Evolutionary conservation across 2,888 invertebrate genomes (phyloP), one percentile per base, ranked within the genome.

Genomic region (Stomorhina lunata): DNA sequence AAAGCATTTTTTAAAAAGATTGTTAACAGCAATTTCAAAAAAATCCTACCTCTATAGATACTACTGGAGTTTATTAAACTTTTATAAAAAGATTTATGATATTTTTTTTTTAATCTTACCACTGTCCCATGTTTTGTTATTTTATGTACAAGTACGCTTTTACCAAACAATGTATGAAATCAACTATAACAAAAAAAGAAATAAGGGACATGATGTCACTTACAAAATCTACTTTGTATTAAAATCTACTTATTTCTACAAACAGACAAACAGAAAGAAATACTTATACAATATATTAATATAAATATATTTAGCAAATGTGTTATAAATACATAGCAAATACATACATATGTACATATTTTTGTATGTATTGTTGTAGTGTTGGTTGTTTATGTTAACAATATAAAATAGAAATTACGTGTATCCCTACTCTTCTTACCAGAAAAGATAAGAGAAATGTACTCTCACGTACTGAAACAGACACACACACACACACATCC

Each of bases 121-220:
- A n/a, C n/a, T 53, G n/a, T n/a, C 17, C n/a, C 17, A n/a, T 50
- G 12, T 25, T 50, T 27, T 40, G 25, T 20, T 15, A n/a, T 25
- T 10, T 32, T 57, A 6, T 29, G n/a, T 37, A 37, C 37, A 37
- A 17, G 12, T 57, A 40, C 45, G 29, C 20, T 43, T 43, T 48
- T 15, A 12, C 12, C 37, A 43, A 32, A 61, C 37, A 72, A 37
- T 61, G 61, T 61, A 37, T 61, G 34, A 72, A 72, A 37, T 50
- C 61, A 27, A 53, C 53, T 37, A 20, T 12, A 53, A 37, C 27
- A 53, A 53, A 2, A 50, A 10, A 10, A 9, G 50, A 37, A 48
- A 61, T 32, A 53, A 12, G 12, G n/a, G 3, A 43, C 55, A 55
- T 57, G 55, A 69, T 57, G 69, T 69, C 69, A 69, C 55, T 29